Percentiles rank a stretch among this genome's conserved stretches.
phyloP scores from a whole-genome alignment of 2,797 vertebrate genomes.

The Melanotaenia boesemani region DNA sequence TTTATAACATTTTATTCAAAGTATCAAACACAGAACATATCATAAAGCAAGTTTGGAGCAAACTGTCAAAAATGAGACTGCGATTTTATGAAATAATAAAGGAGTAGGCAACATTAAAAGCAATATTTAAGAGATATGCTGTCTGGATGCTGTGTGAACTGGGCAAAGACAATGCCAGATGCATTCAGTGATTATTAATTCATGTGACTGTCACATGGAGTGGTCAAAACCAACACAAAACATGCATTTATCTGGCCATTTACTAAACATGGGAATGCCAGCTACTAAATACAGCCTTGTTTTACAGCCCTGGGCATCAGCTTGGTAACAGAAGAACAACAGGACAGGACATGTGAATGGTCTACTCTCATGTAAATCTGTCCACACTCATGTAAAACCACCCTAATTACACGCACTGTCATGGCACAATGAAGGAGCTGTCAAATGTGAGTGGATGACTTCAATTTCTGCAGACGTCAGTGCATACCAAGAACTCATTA shows the following conservation, averaged over 20 bases:
- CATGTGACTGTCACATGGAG: conserved; percentile 34
- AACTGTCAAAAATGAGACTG: conserved; percentile 43
- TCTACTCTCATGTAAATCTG: conserved; percentile 33
- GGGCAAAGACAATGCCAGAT: conserved; percentile 8
- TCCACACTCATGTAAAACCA: conserved; percentile 42
- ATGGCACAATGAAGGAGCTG: conserved; percentile 65
- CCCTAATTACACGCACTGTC: conserved; percentile 53
- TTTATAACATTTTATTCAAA: conserved; percentile 41
- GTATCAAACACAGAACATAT: conserved; percentile 30
- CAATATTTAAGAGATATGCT: conserved; percentile 8
- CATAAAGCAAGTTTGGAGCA: conserved; percentile 26
- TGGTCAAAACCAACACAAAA: conserved; percentile 7
- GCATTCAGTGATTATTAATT: conserved; percentile 21
- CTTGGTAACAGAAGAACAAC: conserved; percentile 13
- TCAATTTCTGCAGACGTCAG: conserved; percentile 67
- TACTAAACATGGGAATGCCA: conserved; percentile 2
- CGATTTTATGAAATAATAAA: conserved; percentile 30
- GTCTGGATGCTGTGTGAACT: conserved; percentile 11
- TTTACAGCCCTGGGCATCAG: conserved; percentile 2
- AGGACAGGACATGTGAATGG: conserved; percentile 38
- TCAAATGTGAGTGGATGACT: conserved; percentile 64
- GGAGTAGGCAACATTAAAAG: conserved; percentile 6
- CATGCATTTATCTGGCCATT: conserved; percentile 4
- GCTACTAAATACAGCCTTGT: conserved; percentile 12
- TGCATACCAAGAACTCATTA: conserved; percentile 74